Evolutionary conservation across 2,113 vertebrate species (phyloP).

Genomic region (Caloenas nicobarica): DNA sequence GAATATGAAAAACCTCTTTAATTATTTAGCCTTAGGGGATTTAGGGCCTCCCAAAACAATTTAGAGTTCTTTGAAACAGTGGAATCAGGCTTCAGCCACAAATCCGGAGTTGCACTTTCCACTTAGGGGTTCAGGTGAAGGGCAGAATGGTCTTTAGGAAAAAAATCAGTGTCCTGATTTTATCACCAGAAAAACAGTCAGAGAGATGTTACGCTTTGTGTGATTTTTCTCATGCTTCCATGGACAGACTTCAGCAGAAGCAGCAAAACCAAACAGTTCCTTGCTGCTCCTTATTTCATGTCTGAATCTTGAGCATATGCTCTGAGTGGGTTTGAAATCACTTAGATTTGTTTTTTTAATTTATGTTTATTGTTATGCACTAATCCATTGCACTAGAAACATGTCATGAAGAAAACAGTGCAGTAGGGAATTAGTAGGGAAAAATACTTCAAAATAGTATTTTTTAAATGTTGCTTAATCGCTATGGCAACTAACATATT

Average conservation of each 20-base stretch:
- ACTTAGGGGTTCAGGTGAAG: neutral
- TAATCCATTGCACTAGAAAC: neutral
- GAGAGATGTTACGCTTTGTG: neutral
- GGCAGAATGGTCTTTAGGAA: neutral
- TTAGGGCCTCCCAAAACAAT: neutral
- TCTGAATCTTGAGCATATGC: neutral
- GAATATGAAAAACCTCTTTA: neutral
- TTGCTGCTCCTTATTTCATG: neutral
- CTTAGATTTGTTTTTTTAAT: neutral
- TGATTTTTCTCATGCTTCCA: neutral
- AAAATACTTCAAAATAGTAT: neutral
- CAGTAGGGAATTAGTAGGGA: neutral
- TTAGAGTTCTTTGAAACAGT: neutral
- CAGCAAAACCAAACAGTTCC: neutral
- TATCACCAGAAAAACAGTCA: neutral
- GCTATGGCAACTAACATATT: neutral
- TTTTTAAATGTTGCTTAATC: neutral
- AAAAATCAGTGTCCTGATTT: neutral
- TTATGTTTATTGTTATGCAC: neutral
- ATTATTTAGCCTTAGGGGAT: neutral
- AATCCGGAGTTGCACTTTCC: neutral
- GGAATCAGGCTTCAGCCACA: neutral
- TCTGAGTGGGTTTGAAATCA: constrained; percentile 12
- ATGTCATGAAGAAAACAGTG: neutral
- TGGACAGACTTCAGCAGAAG: neutral